phyloP scores from a whole-genome alignment of 2,797 vertebrate species.

The Anguilla anguilla region DNA sequence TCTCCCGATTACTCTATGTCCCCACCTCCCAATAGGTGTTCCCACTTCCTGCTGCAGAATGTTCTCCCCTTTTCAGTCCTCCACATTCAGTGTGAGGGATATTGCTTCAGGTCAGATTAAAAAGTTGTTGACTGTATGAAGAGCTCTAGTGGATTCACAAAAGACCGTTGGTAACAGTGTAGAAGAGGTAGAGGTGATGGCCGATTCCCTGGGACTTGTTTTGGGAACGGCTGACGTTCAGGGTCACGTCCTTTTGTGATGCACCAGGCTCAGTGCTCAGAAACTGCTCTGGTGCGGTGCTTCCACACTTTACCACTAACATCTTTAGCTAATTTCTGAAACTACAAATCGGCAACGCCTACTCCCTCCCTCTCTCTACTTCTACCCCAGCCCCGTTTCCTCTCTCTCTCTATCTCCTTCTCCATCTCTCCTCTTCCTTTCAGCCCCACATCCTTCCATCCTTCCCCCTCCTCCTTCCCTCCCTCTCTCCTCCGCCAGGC shows the following conservation, averaged over 20 bases:
- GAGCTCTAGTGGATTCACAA: not conserved
- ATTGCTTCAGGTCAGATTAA: not conserved
- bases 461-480: not conserved
- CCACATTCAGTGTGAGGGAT: not conserved
- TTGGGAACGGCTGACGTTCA: not conserved
- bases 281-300: not conserved
- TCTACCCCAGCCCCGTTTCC: not conserved
- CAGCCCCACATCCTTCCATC: not conserved
- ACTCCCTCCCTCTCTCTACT: not conserved
- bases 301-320: not conserved
- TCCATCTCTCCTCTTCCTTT: conserved; percentile 13
- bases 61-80: not conserved
- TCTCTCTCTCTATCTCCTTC: conserved; percentile 25
- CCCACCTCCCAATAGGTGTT: not conserved
- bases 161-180: not conserved
- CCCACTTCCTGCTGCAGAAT: not conserved
- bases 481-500: conserved; percentile 51
- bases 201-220: not conserved
- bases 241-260: not conserved
- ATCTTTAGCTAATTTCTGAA: not conserved
- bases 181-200: not conserved
- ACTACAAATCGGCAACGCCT: not conserved
- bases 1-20: not conserved
- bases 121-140: not conserved
- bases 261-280: not conserved